These are phyloP conservation scores for Ascidia mentula DNA, from an alignment of 23 tunicate species.

Conservation along the genomic window DNA sequence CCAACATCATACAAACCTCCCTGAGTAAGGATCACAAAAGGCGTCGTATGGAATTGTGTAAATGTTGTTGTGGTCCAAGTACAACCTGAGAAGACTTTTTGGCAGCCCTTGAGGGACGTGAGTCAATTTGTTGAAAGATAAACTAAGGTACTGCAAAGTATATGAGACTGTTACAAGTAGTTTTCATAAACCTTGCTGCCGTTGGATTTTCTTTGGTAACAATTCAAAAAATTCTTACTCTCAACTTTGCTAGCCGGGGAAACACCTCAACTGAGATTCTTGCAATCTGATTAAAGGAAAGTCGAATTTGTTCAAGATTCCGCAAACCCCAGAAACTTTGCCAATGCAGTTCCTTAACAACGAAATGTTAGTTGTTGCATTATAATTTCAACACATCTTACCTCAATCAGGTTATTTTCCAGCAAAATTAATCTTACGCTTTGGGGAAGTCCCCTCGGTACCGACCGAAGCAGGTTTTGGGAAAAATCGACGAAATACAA, in stretches of 20 bases:
- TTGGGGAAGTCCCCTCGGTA: background rate
- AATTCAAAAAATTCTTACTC: background rate
- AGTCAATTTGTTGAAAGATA: background rate
- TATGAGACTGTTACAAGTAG: background rate
- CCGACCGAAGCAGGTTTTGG: background rate
- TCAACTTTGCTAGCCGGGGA: background rate
- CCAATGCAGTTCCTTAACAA: background rate
- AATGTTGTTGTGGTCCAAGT: background rate
- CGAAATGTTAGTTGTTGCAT: background rate
- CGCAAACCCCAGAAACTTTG: conserved; percentile 7
- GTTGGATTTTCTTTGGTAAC: too few species aligned
- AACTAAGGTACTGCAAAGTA: background rate
- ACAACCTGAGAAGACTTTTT: background rate
- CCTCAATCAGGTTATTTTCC: conserved; percentile 3
- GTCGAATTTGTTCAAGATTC: background rate
- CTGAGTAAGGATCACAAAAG: background rate
- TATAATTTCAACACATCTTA: background rate
- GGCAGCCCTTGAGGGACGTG: background rate
- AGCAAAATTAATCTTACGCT: background rate
- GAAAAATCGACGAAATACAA: background rate
- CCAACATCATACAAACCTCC: too few species aligned
- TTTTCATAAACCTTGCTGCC: too few species aligned
- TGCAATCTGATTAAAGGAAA: background rate
- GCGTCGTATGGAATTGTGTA: background rate
- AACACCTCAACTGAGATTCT: background rate